Conservation (phyloP, 2,888 invertebrate genomes). For the Ectemnius lituratus region DNA sequence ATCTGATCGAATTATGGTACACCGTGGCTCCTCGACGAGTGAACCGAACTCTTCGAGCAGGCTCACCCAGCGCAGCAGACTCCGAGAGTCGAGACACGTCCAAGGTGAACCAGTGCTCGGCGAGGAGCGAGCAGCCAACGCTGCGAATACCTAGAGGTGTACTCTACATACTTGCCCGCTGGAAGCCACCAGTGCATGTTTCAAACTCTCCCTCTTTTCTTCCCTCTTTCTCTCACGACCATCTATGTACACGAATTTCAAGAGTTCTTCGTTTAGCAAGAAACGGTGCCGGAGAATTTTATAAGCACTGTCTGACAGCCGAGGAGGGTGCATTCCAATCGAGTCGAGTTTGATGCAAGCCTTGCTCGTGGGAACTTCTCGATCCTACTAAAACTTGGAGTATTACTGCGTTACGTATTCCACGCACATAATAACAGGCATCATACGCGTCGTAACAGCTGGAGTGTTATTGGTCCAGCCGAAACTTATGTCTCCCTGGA, state of each 20-base stretch:
- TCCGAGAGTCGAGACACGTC: constrained; percentile 62
- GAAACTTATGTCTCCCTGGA: constrained; percentile 39
- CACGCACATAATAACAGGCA: constrained; percentile 40
- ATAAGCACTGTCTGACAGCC: too few relatives aligned
- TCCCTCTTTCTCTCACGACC: too few relatives aligned
- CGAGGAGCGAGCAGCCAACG: constrained; percentile 52
- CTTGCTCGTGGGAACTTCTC: not conserved
- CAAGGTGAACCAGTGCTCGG: constrained; percentile 75
- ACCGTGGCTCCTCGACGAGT: constrained; percentile 32
- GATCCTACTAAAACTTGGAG: too few relatives aligned
- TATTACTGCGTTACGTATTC: constrained; percentile 27
- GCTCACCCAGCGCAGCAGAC: constrained; percentile 42
- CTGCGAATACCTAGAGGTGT: constrained; percentile 59
- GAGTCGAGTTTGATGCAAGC: constrained; percentile 11
- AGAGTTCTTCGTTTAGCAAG: not conserved
- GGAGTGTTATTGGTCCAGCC: constrained; percentile 43
- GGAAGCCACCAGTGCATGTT: constrained; percentile 39
- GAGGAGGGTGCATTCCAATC: constrained; percentile 7
- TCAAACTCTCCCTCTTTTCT: constrained; percentile 36
- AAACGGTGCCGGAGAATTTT: not conserved
- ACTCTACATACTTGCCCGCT: constrained; percentile 54
- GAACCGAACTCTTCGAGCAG: constrained; percentile 45
- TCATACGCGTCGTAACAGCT: constrained; percentile 22
- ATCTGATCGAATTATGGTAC: constrained; percentile 55
- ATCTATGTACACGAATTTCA: not conserved